A percentile compares a stretch with the other conserved stretches of the same genome.
Evolutionary conservation across 2,888 invertebrate species (phyloP).

Genomic region (Hyposoter didymator): DNA sequence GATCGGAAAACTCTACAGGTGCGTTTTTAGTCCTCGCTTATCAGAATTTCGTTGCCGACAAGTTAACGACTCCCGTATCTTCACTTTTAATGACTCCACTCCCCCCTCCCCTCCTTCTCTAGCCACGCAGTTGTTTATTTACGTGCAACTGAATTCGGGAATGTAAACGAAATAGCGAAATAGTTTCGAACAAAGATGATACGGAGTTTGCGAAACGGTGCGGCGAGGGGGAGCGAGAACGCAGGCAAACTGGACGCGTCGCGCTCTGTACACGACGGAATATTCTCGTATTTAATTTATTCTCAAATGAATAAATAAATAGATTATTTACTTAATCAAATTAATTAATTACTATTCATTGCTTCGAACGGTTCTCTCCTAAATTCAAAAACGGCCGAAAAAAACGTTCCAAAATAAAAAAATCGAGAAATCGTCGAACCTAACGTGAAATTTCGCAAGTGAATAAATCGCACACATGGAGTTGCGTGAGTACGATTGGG

Average conservation of each 20-base stretch:
- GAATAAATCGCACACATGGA: constrained; percentile 1
- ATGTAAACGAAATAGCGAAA: constrained; percentile 13
- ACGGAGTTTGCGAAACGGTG: constrained; percentile 63
- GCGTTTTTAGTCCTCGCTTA: constrained; percentile 37
- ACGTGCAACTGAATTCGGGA: neutral
- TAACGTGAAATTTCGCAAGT: neutral
- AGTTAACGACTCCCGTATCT: constrained; percentile 7
- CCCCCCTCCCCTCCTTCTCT: neutral
- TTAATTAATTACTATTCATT: too few species aligned
- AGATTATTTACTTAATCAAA: too few species aligned
- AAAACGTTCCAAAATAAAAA: neutral
- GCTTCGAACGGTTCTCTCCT: neutral
- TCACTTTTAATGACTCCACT: neutral
- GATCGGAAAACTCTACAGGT: constrained; percentile 56
- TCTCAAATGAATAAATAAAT: too few species aligned
- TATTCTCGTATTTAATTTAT: too few species aligned
- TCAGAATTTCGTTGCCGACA: constrained; percentile 16
- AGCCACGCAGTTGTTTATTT: neutral
- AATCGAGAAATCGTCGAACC: neutral
- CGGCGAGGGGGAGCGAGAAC: neutral
- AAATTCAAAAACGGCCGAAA: neutral
- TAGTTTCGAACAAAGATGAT: constrained; percentile 13
- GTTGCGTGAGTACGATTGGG: neutral
- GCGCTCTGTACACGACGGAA: too few species aligned
- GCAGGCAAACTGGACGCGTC: constrained; percentile 34